phyloP scores from a whole-genome alignment of 2,888 invertebrate species.

The Calliphora vomitoria region DNA sequence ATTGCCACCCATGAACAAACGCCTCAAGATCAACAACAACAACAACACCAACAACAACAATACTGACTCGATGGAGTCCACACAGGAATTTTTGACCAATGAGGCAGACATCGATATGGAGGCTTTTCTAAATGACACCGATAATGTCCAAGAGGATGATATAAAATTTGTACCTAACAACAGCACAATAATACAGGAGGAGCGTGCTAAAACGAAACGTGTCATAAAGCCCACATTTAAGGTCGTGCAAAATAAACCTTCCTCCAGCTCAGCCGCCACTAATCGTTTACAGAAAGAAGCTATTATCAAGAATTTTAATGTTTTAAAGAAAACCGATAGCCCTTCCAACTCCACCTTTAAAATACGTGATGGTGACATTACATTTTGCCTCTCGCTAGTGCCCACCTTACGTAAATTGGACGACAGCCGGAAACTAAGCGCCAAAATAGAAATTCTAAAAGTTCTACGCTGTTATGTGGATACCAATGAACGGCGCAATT shows the following conservation, averaged over 20 bases:
- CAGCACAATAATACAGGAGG: constrained; percentile 23
- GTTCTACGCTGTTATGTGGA: constrained; percentile 58
- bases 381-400: constrained; percentile 64
- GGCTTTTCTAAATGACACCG: constrained; percentile 53
- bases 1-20: constrained; percentile 35
- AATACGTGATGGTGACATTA: constrained; percentile 67
- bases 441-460: constrained; percentile 67
- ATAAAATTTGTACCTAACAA: neutral
- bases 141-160: constrained; percentile 26
- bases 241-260: neutral
- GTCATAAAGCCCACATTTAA: constrained; percentile 17
- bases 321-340: constrained; percentile 46
- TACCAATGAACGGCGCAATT: constrained; percentile 17
- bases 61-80: neutral
- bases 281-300: constrained; percentile 11
- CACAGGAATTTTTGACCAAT: constrained; percentile 2
- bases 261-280: neutral
- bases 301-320: constrained; percentile 36
- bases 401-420: constrained; percentile 62
- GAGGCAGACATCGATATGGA: constrained; percentile 66
- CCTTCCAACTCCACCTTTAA: constrained; percentile 51
- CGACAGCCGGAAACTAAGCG: constrained; percentile 61
- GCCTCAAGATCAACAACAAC: too few relatives aligned
- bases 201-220: neutral
- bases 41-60: neutral